Percentiles rank a stretch among this genome's conserved stretches.
phyloP scores from a whole-genome alignment of 2,888 invertebrate species.

The Oligia fasciuncula region DNA sequence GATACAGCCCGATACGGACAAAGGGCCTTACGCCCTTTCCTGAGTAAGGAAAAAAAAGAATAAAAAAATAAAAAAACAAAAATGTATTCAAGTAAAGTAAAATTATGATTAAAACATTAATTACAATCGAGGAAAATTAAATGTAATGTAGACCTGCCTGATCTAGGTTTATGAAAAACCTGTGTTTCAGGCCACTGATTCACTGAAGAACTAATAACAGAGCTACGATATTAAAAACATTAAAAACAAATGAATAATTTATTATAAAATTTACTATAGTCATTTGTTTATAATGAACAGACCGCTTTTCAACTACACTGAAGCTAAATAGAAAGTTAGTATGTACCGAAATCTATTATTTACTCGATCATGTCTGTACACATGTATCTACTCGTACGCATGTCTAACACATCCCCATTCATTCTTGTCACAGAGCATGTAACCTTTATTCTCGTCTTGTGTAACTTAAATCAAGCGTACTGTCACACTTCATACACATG shows the following conservation, averaged over 20 bases:
- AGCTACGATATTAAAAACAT: slow-evolving; percentile 11
- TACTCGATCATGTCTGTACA: slow-evolving; percentile 9
- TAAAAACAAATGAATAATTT: slow-evolving; percentile 19
- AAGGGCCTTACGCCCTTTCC: no score
- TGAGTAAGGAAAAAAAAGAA: neutral
- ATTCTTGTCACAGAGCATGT: neutral
- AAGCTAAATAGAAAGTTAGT: slow-evolving; percentile 22
- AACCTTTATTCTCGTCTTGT: neutral
- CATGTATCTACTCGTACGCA: neutral
- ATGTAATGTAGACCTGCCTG: no score
- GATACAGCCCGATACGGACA: no score
- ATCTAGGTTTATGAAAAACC: no score
- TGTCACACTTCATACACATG: neutral
- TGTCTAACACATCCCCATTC: neutral
- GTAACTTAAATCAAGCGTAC: neutral
- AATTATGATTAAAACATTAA: no score
- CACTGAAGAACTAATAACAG: neutral
- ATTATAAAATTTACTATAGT: neutral
- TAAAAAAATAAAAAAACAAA: neutral
- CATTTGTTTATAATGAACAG: slow-evolving; percentile 18
- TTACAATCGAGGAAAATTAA: no score
- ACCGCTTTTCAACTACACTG: slow-evolving; percentile 15
- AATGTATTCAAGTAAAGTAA: no score
- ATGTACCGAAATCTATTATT: slow-evolving; percentile 5
- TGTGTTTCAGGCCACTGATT: neutral